A percentile compares a stretch with the other conserved stretches of the same genome.
phyloP scores from a whole-genome alignment of 23 tunicate species.

The Aplidium turbinatum region DNA sequence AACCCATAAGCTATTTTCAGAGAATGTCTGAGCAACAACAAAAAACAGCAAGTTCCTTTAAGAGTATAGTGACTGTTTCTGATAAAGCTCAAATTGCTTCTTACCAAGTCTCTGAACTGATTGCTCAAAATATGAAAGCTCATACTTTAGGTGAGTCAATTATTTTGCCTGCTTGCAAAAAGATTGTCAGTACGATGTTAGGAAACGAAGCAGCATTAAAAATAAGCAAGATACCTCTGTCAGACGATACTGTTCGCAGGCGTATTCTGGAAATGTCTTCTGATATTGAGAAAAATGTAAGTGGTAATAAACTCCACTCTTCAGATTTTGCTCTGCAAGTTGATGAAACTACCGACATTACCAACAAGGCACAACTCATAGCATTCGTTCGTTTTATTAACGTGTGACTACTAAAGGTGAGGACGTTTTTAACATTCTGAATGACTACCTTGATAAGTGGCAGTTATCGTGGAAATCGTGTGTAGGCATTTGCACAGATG shows the following conservation, averaged over 20 bases:
- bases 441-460: too few species aligned
- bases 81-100: constrained; percentile 21
- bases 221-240: constrained; percentile 12
- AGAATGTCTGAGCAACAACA: constrained; percentile 2
- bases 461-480: too few species aligned
- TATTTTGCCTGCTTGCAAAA: too few species aligned
- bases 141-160: constrained; percentile 6
- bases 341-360: not conserved
- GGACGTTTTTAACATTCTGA: too few species aligned
- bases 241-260: constrained; percentile 9
- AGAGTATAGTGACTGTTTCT: constrained; percentile 4
- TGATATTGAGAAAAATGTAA: constrained; percentile 8
- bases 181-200: constrained; percentile 1
- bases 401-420: too few species aligned
- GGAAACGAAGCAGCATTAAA: constrained; percentile 8
- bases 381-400: not conserved
- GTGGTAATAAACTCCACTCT: not conserved
- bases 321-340: too few species aligned
- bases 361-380: constrained; percentile 3
- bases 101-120: constrained; percentile 11
- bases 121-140: constrained; percentile 24
- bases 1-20: constrained; percentile 12
- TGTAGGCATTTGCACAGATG: too few species aligned
- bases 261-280: constrained; percentile 6
- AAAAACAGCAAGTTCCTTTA: constrained; percentile 11